phyloP scores from a whole-genome alignment of 2,797 vertebrate species.

The Spea hammondii region DNA sequence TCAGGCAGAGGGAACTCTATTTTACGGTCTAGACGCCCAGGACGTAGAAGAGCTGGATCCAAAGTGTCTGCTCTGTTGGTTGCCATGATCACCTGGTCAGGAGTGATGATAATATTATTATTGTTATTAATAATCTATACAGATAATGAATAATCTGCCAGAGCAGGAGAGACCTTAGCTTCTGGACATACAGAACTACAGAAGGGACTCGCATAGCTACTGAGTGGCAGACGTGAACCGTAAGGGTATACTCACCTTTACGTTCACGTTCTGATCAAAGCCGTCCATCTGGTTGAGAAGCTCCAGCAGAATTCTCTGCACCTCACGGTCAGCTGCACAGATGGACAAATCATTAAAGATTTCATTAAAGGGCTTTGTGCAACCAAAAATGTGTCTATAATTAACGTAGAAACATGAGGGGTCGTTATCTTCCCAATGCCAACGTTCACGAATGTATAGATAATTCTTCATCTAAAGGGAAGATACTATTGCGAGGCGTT shows the following conservation, averaged over 20 bases:
- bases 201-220: no score
- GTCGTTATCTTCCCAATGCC: no score
- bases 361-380: no score
- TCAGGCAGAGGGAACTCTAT: slow-evolving; percentile 93
- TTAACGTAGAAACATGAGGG: no score
- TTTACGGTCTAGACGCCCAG: slow-evolving; percentile 88
- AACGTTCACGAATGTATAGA: no score
- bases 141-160: no score
- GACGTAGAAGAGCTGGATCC: slow-evolving; percentile 87
- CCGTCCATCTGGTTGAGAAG: slow-evolving; percentile 96
- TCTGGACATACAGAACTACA: no score
- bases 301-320: slow-evolving; percentile 90
- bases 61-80: slow-evolving; percentile 92
- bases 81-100: slow-evolving; percentile 88
- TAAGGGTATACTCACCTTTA: slow-evolving; percentile 74
- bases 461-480: background rate
- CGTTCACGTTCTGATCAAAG: slow-evolving; percentile 93
- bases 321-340: slow-evolving; percentile 83
- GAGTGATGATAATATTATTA: no score
- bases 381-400: background rate
- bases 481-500: background rate
- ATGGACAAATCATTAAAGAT: slow-evolving; percentile 2
- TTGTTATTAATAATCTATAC: no score
- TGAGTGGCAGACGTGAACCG: no score
- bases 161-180: no score